Base-by-base conservation (phyloP, 2,888 invertebrate genomes). In the Thyatira batis region DNA sequence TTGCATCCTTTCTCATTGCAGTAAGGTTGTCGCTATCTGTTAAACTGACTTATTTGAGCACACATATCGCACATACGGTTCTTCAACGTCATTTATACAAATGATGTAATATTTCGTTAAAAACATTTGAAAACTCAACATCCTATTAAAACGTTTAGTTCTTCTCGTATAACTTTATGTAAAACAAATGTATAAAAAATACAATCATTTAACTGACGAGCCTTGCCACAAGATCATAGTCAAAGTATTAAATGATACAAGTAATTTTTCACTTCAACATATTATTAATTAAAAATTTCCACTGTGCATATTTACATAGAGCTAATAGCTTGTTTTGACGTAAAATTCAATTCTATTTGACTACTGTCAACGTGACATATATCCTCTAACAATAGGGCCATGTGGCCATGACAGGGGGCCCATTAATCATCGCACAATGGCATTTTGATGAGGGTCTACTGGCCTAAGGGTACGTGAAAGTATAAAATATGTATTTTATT, bases 401-500 rank as follows among this genome's bases (percentile, higher is more conserved):
- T 39, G 39, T 39, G 39, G 13, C 8, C 39, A 17, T 13, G 39
- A 17, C 17, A 39, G 39, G 39, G 17, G 11, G 8, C 23, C 20
- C 27, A 48, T 48, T 28, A 48, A 48, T 48, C 48, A 48, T 20
- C 9, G n/a, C 20, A 48, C 48, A 48, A 48, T 48, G 27, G 20
- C 17, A 10, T 28, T 48, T 48, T 48, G 27, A 48, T 11, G 48
- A 48, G 27, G 48, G 48, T 48, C 17, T 46, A 27, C 27, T 20
- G 13, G 9, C 27, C 25, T 20, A 28, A 28, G 28, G 27, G 27
- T 27, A 28, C 25, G 27, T 20, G 27, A 48, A 17, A 13, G 9
- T 3, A 48, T 48, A 48, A 48, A 39, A 39, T 39, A 39, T 39
- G 13, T 6, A 39, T 39, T 39, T 17, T 13, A 17, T 39, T 39